phyloP scores from a whole-genome alignment of 2,113 vertebrate species.

The Monarcha castaneiventris region DNA sequence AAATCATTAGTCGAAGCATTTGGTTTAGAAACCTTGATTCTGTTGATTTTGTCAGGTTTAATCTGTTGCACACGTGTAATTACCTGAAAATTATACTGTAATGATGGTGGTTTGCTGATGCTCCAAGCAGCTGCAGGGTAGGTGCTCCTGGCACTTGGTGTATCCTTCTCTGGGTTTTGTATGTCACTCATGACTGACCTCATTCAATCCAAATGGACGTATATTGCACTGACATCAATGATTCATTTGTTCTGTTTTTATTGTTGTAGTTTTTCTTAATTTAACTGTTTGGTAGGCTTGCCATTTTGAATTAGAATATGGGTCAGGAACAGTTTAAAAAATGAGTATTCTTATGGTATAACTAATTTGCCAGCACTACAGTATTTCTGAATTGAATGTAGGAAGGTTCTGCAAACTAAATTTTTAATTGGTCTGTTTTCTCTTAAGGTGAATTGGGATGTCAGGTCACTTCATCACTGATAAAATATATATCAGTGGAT shows the following conservation, averaged over 20 bases:
- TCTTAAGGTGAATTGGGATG: neutral
- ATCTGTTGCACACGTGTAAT: neutral
- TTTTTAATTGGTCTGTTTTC: neutral
- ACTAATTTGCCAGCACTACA: neutral
- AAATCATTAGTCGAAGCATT: neutral
- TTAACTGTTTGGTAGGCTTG: neutral
- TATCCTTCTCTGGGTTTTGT: neutral
- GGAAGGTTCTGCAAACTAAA: neutral
- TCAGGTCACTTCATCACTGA: neutral
- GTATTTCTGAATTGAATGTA: neutral
- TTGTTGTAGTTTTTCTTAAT: neutral
- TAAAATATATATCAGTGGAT: neutral
- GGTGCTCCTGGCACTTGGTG: neutral
- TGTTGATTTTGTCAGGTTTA: neutral
- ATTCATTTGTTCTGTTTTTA: neutral
- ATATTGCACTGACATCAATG: neutral
- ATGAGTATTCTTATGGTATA: neutral
- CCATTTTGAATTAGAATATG: neutral
- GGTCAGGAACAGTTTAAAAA: constrained; percentile 20
- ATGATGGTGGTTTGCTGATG: neutral
- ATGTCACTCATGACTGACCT: neutral
- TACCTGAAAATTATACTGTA: neutral
- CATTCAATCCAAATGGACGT: neutral
- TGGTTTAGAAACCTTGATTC: neutral
- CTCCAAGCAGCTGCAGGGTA: neutral